A percentile compares a stretch with the other conserved stretches of the same genome.
Evolutionary conservation across 2,797 vertebrate genomes (phyloP).

Genomic region (Perodicticus potto): DNA sequence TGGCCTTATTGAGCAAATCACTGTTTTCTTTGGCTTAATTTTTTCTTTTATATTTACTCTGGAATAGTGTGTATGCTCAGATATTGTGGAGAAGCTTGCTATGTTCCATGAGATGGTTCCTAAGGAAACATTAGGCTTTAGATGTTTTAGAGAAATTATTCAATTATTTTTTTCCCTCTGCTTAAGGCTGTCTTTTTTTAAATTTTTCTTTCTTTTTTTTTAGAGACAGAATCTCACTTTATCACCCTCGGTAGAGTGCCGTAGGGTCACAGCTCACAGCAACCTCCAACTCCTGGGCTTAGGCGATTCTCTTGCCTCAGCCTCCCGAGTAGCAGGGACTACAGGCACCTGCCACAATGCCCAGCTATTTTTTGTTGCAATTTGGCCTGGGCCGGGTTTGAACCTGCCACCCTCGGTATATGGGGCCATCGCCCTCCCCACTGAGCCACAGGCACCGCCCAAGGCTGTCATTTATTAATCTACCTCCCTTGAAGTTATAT

Average conservation of each 20-base stretch:
- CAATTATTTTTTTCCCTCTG: conserved; percentile 6
- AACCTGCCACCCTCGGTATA: too few species aligned
- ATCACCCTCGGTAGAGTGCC: too few species aligned
- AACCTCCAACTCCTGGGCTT: too few species aligned
- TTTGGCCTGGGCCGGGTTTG: too few species aligned
- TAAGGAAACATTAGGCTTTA: not conserved
- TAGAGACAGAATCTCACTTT: too few species aligned
- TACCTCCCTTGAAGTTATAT: not conserved
- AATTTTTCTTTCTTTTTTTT: too few species aligned
- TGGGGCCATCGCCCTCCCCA: too few species aligned
- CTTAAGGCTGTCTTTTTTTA: not conserved
- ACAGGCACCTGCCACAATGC: too few species aligned
- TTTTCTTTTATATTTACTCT: conserved; percentile 56
- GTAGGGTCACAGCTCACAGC: too few species aligned
- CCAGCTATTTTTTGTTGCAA: too few species aligned
- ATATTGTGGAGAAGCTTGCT: conserved; percentile 8
- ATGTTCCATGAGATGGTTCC: not conserved
- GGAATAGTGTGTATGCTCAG: not conserved
- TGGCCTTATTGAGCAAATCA: not conserved
- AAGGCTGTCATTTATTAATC: conserved; percentile 10
- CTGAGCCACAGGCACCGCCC: not conserved
- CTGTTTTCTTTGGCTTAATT: conserved; percentile 7
- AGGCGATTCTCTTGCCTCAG: too few species aligned
- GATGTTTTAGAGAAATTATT: conserved; percentile 9
- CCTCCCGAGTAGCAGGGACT: too few species aligned